Evolutionary conservation across 2,797 vertebrate genomes (phyloP).

Genomic region (Girardinus metallicus): DNA sequence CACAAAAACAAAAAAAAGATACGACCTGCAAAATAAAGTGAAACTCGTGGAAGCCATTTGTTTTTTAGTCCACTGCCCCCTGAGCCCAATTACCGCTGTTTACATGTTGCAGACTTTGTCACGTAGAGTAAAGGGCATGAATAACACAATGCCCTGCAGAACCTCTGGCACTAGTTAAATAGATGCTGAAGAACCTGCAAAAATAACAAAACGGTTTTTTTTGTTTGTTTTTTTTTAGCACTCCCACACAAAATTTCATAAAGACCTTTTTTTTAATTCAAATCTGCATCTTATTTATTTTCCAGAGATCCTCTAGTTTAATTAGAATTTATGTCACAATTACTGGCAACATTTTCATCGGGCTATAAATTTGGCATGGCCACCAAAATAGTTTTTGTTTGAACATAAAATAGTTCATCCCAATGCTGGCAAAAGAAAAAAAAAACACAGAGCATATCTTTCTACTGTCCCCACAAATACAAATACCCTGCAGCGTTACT

Average conservation of each 20-base stretch:
- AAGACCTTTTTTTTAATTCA: background rate
- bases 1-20: slow-evolving; percentile 28
- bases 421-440: background rate
- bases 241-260: background rate
- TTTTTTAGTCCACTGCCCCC: slow-evolving; percentile 45
- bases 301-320: background rate
- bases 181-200: slow-evolving; percentile 36
- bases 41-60: slow-evolving; percentile 36
- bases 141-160: slow-evolving; percentile 36
- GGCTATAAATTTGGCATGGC: background rate
- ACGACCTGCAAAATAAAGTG: slow-evolving; percentile 32
- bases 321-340: slow-evolving; percentile 1
- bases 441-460: background rate
- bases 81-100: slow-evolving; percentile 77
- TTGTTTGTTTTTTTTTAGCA: background rate
- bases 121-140: slow-evolving; percentile 47
- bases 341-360: background rate
- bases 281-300: background rate
- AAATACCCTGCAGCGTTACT: slow-evolving; percentile 17
- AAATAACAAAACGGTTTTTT: slow-evolving; percentile 16
- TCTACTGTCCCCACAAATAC: slow-evolving; percentile 15
- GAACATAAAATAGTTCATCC: background rate
- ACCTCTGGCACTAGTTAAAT: slow-evolving; percentile 17
- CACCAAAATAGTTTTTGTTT: background rate
- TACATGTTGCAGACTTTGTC: slow-evolving; percentile 59